Percentiles rank a stretch among this genome's conserved stretches.
These are phyloP conservation scores for Crotalus viridis DNA, from an alignment of 2,113 vertebrate species.

Conservation along the genomic window DNA sequence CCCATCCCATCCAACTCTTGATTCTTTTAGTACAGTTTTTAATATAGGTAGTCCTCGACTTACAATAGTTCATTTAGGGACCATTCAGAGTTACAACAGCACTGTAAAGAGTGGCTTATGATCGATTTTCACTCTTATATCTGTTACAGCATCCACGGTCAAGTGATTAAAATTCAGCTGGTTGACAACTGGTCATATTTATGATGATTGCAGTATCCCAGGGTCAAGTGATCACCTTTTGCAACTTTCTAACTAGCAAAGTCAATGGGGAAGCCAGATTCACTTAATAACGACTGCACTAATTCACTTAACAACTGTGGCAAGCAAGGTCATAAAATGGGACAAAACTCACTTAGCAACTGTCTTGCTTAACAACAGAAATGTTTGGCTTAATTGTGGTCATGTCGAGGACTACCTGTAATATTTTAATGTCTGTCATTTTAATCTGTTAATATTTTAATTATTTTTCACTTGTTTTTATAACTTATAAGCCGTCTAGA, in stretches of 20 bases:
- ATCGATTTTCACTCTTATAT: not conserved
- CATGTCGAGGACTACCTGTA: too few relatives aligned
- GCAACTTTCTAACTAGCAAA: not conserved
- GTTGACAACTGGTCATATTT: not conserved
- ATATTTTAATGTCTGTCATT: too few relatives aligned
- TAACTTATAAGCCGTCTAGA: too few relatives aligned
- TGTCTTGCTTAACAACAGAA: too few relatives aligned
- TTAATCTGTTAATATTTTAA: too few relatives aligned
- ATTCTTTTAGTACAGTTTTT: not conserved
- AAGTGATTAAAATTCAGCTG: not conserved
- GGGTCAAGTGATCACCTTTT: not conserved
- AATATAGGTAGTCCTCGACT: not conserved
- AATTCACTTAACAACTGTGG: too few relatives aligned
- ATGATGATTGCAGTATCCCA: not conserved
- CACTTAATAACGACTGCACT: too few relatives aligned
- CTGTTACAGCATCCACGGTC: not conserved
- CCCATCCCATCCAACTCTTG: not conserved
- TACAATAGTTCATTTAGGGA: not conserved
- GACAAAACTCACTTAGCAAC: too few relatives aligned
- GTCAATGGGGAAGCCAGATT: not conserved
- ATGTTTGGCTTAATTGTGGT: too few relatives aligned
- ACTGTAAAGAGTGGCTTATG: not conserved
- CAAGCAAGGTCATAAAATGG: too few relatives aligned
- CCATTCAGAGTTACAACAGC: not conserved
- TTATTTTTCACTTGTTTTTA: too few relatives aligned